Base-by-base conservation (phyloP, 2,113 vertebrate species). In the Oryzias celebensis region DNA sequence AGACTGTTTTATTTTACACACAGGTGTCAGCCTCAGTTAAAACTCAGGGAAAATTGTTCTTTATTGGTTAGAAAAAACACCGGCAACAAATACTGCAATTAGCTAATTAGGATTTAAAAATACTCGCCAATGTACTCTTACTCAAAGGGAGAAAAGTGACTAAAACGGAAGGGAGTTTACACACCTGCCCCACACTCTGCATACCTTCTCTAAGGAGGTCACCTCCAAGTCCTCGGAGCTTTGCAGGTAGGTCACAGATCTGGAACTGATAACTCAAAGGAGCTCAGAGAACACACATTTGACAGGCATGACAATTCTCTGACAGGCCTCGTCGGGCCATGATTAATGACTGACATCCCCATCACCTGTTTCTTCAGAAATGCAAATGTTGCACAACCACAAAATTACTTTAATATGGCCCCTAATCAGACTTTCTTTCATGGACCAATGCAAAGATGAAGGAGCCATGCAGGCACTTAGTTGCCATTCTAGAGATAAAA, bases 301-400 rank as follows among this genome's bases (percentile, higher is more conserved):
- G 92, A 93, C 91, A 93, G 89, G 91, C 89, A 74, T 74, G 80
- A 91, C 87, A 88, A 90, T 85, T 87, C 75, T 84, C 88, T 91
- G 89, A 94, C 93, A 94, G 91, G 85, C 77, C 77, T 92, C 87
- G 87, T 84, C 89, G 90, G 88, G 62, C 82, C 76, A 85, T 93
- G 90, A 94, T 94, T 95, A 94, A 94, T 92, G 91, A 94, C 88
- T 90, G 87, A 92, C 90, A 90, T 67, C 86, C 85, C 76, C 52
- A 75, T 78, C 75, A 73, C 78, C 63, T 80, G 78, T 84, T 85
- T 90, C 54, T 44, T 83, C 79, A 86, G 84, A 85, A 90, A 93
- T 92, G 90, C 89, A 90, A 91, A 92, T 92, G 75, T 60, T 75
- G 66, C 68, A 41, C 79, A 68, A 47, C 65, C 75, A 87, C 73